Conservation (phyloP, 2,113 vertebrate species). For the Euleptes europaea region DNA sequence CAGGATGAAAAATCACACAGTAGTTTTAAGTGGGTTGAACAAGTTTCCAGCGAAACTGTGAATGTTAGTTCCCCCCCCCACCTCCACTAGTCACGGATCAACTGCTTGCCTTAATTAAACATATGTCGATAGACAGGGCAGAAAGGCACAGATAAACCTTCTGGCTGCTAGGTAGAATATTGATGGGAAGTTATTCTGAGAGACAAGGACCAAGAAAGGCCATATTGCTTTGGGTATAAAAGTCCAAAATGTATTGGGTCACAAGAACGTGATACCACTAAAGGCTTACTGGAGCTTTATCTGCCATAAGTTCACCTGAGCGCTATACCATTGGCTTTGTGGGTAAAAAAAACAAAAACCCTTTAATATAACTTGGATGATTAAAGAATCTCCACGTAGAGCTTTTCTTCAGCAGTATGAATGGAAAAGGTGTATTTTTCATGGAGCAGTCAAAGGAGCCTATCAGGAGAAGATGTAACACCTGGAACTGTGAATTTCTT, state of each 20-base stretch:
- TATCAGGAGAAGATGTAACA: too few species aligned
- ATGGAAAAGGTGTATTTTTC: too few species aligned
- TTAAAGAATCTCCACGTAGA: too few species aligned
- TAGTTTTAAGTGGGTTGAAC: constrained; percentile 38
- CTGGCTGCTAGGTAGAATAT: background rate
- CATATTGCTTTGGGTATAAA: background rate
- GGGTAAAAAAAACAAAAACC: background rate
- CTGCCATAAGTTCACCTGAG: background rate
- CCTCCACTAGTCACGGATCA: constrained; percentile 46
- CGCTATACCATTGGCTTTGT: background rate
- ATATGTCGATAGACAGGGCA: background rate
- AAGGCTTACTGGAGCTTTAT: background rate
- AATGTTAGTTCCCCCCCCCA: background rate
- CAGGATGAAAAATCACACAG: constrained; percentile 53
- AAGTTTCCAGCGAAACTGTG: constrained; percentile 31
- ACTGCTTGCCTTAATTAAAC: background rate
- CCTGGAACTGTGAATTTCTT: too few species aligned
- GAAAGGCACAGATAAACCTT: background rate
- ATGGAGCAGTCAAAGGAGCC: too few species aligned
- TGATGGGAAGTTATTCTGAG: background rate
- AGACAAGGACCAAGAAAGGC: background rate
- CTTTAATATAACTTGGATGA: too few species aligned
- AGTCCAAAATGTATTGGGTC: background rate
- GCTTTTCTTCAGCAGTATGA: too few species aligned
- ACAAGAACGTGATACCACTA: background rate